Conservation (phyloP, 2,113 vertebrate genomes). For the Chunga burmeisteri region DNA sequence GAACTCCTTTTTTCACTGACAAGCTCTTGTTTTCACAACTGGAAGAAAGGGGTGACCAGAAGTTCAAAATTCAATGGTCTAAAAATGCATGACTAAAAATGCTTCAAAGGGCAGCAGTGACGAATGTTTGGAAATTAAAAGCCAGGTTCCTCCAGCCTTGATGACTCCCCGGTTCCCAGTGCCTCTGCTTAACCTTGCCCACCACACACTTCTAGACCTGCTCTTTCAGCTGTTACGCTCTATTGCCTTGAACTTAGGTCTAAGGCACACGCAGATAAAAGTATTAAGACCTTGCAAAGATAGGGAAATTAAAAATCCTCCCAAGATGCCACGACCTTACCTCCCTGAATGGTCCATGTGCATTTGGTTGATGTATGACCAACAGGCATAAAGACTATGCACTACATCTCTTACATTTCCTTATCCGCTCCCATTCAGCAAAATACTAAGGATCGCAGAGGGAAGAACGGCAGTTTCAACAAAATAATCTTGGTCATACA, state of each 20-base stretch:
- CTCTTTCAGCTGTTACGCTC: neutral
- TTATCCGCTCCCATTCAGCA: neutral
- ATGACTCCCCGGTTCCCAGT: neutral
- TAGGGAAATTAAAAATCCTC: neutral
- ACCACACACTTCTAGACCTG: rapidly evolving
- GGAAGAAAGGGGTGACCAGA: constrained; percentile 38
- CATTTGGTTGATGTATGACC: neutral
- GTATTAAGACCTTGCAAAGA: neutral
- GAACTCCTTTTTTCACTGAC: constrained; percentile 23
- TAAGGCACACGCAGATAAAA: neutral
- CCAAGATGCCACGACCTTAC: neutral
- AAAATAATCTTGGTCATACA: neutral
- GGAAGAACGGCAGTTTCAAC: neutral
- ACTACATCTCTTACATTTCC: neutral
- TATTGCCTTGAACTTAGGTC: neutral
- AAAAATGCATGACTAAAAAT: constrained; percentile 9
- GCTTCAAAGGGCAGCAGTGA: neutral
- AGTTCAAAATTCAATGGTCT: constrained; percentile 45
- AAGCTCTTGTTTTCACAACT: constrained; percentile 55
- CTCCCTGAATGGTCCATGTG: neutral
- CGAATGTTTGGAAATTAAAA: neutral
- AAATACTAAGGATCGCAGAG: neutral
- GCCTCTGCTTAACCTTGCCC: neutral
- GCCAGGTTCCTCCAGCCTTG: neutral
- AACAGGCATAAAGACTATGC: neutral